These are phyloP conservation scores for Eublepharis macularius DNA, from an alignment of 2,113 vertebrate genomes.

Conservation along the genomic window DNA sequence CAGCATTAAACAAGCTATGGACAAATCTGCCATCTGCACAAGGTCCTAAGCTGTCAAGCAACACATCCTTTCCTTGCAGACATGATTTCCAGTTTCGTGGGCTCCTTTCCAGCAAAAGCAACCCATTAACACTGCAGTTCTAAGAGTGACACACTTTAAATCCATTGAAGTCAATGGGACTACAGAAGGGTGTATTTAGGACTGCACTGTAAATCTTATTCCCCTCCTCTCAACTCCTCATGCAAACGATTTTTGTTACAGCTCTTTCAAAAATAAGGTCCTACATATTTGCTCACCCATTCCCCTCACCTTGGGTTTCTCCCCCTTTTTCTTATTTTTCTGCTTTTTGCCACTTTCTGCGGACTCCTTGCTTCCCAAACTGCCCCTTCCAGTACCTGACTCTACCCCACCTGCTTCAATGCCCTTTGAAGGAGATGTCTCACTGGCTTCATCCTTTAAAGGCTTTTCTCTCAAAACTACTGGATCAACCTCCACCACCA, in stretches of 20 bases:
- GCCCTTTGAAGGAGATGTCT: neutral
- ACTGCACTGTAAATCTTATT: neutral
- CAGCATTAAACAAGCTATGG: neutral
- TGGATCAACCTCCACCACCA: neutral
- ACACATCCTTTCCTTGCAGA: no score
- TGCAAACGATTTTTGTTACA: neutral
- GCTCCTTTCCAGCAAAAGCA: neutral
- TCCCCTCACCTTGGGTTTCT: constrained; percentile 13
- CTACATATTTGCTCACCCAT: neutral
- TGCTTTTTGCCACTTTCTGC: neutral
- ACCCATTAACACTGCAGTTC: no score
- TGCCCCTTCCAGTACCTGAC: neutral
- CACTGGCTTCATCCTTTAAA: neutral
- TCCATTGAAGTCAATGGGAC: no score
- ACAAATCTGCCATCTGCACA: neutral
- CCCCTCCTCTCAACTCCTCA: neutral
- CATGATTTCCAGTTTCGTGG: neutral
- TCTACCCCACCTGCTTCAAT: no score
- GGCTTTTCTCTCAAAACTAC: neutral
- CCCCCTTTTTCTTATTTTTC: neutral
- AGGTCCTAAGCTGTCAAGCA: neutral
- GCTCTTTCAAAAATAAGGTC: neutral
- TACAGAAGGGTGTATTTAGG: no score
- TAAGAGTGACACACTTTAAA: no score
- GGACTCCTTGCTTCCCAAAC: no score